phyloP scores from a whole-genome alignment of 2,888 invertebrate genomes.

The Ethmia dodecea region DNA sequence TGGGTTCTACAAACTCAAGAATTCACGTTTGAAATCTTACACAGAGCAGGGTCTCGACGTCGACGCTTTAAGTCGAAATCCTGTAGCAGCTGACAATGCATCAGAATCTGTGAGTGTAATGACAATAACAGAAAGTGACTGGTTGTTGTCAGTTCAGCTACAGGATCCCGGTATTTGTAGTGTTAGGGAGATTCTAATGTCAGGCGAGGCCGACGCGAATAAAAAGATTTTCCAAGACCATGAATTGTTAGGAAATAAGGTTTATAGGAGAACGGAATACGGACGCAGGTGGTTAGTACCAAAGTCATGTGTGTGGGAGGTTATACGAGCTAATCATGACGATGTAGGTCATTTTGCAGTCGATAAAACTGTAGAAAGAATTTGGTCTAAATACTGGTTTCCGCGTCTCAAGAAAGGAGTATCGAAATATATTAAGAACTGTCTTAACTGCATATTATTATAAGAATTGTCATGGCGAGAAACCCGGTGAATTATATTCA shows the following conservation, averaged over 20 bases:
- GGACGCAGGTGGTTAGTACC: slow-evolving; percentile 29
- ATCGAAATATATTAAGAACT: slow-evolving; percentile 28
- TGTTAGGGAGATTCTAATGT: slow-evolving; percentile 14
- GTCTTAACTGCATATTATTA: slow-evolving; percentile 31
- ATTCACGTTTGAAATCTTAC: slow-evolving; percentile 17
- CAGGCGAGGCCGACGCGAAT: slow-evolving; percentile 21
- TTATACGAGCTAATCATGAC: slow-evolving; percentile 26
- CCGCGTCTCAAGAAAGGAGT: slow-evolving; percentile 13
- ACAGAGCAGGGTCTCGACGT: slow-evolving; percentile 19
- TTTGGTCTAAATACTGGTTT: slow-evolving; percentile 20
- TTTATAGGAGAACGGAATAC: slow-evolving; percentile 21
- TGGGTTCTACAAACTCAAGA: slow-evolving; percentile 24
- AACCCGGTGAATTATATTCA: slow-evolving; percentile 17
- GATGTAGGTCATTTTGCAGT: slow-evolving; percentile 30
- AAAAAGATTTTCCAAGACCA: slow-evolving; percentile 21
- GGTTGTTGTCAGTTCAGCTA: slow-evolving; percentile 21
- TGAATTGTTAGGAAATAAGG: slow-evolving; percentile 24
- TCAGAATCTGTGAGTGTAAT: slow-evolving; percentile 19
- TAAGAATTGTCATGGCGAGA: slow-evolving; percentile 24
- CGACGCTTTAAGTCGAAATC: slow-evolving; percentile 19
- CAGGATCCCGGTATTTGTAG: slow-evolving; percentile 18
- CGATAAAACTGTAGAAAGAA: slow-evolving; percentile 25
- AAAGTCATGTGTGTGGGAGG: slow-evolving; percentile 24
- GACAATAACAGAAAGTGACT: slow-evolving; percentile 13
- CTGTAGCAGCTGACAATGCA: slow-evolving; percentile 19